Evolutionary conservation across 64 coral and sea anemone genomes (phyloP).

Genomic region (Stichodactyla helianthus): DNA sequence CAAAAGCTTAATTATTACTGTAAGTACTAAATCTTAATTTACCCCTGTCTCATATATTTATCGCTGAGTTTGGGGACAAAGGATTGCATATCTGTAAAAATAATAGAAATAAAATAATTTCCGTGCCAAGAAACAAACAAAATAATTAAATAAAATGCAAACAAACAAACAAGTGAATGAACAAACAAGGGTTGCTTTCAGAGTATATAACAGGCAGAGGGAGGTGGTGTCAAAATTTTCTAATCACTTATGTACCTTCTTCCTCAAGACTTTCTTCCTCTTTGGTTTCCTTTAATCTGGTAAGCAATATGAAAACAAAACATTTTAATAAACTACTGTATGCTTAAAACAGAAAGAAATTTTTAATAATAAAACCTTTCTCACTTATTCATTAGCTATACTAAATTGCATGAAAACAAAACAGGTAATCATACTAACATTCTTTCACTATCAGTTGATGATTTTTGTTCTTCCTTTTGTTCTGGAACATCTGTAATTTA

Average conservation of each 20-base stretch:
- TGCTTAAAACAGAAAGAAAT: no score
- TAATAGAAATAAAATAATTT: not conserved
- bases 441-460: not conserved
- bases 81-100: not conserved
- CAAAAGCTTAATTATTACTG: no score
- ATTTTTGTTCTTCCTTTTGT: not conserved
- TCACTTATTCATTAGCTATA: not conserved
- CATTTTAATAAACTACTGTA: not conserved
- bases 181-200: not conserved
- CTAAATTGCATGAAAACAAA: not conserved
- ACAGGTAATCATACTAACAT: not conserved
- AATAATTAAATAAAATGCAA: not conserved
- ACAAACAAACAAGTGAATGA: not conserved
- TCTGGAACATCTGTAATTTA: not conserved
- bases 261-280: not conserved
- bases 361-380: no score
- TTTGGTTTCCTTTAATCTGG: not conserved
- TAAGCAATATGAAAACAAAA: not conserved
- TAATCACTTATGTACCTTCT: not conserved
- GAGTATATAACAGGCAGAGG: not conserved
- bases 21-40: not conserved
- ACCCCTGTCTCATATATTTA: conserved; percentile 1
- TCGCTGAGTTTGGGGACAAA: conserved; percentile 12
- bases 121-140: not conserved
- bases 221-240: not conserved